Evolutionary conservation across 2,888 invertebrate genomes (phyloP), one percentile per base, ranked within the genome.

Genomic region (Scaeva pyrastri): DNA sequence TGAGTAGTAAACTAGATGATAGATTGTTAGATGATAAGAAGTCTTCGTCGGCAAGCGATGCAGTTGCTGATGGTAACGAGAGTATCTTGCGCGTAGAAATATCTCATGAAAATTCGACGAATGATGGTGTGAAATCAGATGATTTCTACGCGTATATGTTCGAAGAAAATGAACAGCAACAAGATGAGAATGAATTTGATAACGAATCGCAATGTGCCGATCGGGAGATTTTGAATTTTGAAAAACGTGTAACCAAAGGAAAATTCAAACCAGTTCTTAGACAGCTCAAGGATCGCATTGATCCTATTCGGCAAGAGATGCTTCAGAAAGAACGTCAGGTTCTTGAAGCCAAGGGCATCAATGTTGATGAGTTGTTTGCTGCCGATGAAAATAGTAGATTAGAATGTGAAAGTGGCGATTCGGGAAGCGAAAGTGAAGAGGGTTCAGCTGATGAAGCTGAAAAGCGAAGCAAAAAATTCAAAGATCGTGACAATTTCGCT

Each of bases 101-200:
- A 74, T 90, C 90, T 3, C 89, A 90, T 81, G 89, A 90, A 81
- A 83, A 88, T 3, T 87, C 89, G 68, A 10, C 41, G 5, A 55
- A 21, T n/a, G 90, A 91, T 2, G 87, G 89, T 7, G 90, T 90
- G 23, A 90, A 90, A 31, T 88, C 88, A 19, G 92, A 92, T 82
- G 92, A 92, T 87, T 92, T 92, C 78, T 92, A 90, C 89, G 92
- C 92, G 0, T 92, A 92, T 62, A 91, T 91, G 90, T 91, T 90
- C 55, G 92, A 92, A 48, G 91, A 91, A 75, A 79, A 89, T 26
- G 90, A 91, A 41, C 89, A 88, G 3, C 52, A 91, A 36, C 89
- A 88, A 4, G 26, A 79, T 10, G 86, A 84, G 21, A 87, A 86
- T 19, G 81, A 88, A 3, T 39, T 66, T 11, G 76, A 80, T 11